Base-by-base conservation (phyloP, 92 coral and sea anemone genomes). In the Parazoanthus atlanticus region DNA sequence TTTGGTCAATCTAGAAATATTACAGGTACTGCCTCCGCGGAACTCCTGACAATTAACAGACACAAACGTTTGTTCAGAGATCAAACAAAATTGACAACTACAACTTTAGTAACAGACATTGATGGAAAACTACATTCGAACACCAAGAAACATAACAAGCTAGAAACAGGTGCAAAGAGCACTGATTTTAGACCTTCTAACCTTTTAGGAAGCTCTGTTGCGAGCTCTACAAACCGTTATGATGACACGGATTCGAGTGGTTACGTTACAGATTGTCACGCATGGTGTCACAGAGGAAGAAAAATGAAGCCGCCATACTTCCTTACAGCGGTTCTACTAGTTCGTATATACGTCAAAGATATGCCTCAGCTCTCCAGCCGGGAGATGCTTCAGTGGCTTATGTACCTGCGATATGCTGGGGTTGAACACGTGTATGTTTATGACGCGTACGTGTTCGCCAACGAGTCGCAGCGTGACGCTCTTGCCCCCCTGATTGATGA, bases 281-380 rank as follows among this genome's bases (percentile, higher is more conserved):
- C 30, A 21, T 88, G 86, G 90, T 88, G 78, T 79, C 64, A 75
- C 19, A 71, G 8, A 16, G 86, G 86, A 66, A 82, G 10, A 36
- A 5, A 40, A 26, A 12, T 90, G 87, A 90, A 79, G 73, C 92
- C 92, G 17, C 92, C 92, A 71, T 90, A 90, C 72, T 56, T 69
- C 76, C 89, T 90, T 34, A 66, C 92, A 86, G 92, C 89, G 89
- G 92, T 90, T 43, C 86, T 90, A 23, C 32, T 90, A 78, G 92
- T 90, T 49, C 89, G 92, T 5, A 36, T 90, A 21, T 90, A 90
- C 52, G 82, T 78, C 36, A 9, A 80, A 52, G 92, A 85, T 66
- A 78, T 11, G 23, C 89, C 92, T 79, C 85, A 88, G 41, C 92
- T 90, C 8, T 76, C 89, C 38, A 85, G 85, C 66, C 86, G 92